Evolutionary conservation across 2,888 invertebrate genomes (phyloP).

Genomic region (Acleris sparsana): DNA sequence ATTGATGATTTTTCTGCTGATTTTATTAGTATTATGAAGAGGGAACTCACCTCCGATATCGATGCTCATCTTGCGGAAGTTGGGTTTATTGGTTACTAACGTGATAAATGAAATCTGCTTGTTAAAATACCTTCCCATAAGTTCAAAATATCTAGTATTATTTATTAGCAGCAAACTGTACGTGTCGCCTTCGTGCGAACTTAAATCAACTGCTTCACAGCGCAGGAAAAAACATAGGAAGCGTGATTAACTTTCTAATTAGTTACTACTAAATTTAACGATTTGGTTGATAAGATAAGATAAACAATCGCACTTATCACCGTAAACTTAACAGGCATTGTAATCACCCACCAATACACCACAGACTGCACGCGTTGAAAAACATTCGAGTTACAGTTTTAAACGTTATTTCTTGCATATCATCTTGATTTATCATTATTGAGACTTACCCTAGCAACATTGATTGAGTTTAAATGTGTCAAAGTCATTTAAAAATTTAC

Average conservation of each 20-base stretch:
- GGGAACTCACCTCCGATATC: conserved; percentile 70
- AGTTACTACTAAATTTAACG: too few relatives aligned
- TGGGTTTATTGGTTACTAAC: conserved; percentile 13
- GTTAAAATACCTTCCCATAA: conserved; percentile 23
- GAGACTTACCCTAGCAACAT: conserved; percentile 5
- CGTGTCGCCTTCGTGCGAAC: neutral
- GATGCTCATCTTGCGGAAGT: conserved; percentile 69
- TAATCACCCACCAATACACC: too few relatives aligned
- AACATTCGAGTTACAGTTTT: too few relatives aligned
- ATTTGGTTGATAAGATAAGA: too few relatives aligned
- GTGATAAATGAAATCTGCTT: conserved; percentile 7
- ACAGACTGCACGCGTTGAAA: too few relatives aligned
- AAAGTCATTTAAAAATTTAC: conserved; percentile 16
- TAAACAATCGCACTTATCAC: too few relatives aligned
- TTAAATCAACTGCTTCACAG: too few relatives aligned
- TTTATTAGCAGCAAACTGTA: neutral
- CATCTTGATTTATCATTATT: too few relatives aligned
- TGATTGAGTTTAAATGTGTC: conserved; percentile 1
- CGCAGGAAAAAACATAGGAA: too few relatives aligned
- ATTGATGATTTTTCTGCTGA: neutral
- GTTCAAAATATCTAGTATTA: neutral
- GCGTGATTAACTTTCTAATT: too few relatives aligned
- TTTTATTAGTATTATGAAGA: neutral
- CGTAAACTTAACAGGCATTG: too few relatives aligned
- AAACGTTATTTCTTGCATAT: too few relatives aligned